Conservation (phyloP, 2,888 invertebrate species). For the Thumatha senex region DNA sequence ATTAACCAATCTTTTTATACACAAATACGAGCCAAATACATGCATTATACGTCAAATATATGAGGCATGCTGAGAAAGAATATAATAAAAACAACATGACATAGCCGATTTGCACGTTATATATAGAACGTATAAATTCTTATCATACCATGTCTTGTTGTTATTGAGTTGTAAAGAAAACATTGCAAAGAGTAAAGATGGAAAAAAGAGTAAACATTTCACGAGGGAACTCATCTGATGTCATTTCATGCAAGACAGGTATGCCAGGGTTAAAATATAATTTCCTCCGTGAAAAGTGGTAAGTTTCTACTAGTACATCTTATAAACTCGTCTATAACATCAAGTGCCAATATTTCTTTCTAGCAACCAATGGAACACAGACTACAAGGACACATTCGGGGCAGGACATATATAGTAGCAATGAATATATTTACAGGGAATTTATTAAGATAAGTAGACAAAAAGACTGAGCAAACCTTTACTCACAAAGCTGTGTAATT, state of each 20-base stretch:
- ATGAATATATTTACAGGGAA: slow-evolving; percentile 38
- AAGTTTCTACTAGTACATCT: too few relatives aligned
- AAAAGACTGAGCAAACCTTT: slow-evolving; percentile 4
- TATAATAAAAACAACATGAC: slow-evolving; percentile 54
- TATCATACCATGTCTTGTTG: slow-evolving; percentile 55
- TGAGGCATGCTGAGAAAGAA: slow-evolving; percentile 60
- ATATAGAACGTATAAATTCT: slow-evolving; percentile 29
- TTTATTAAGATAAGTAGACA: slow-evolving; percentile 16
- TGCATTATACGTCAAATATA: slow-evolving; percentile 49
- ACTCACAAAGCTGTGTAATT: slow-evolving; percentile 9
- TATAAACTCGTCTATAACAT: slow-evolving; percentile 4
- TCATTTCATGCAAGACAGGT: background rate
- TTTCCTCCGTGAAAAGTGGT: slow-evolving; percentile 42
- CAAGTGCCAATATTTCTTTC: slow-evolving; percentile 30
- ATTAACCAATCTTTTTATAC: slow-evolving; percentile 43
- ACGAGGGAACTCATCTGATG: slow-evolving; percentile 38
- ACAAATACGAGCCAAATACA: slow-evolving; percentile 45
- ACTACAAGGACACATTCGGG: slow-evolving; percentile 33
- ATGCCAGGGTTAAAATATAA: slow-evolving; percentile 2
- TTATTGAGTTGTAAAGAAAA: slow-evolving; percentile 64
- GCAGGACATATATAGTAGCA: slow-evolving; percentile 32
- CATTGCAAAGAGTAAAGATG: slow-evolving; percentile 78
- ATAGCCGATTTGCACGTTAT: slow-evolving; percentile 34
- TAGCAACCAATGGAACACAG: slow-evolving; percentile 25
- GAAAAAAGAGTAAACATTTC: slow-evolving; percentile 39